A percentile compares a stretch with the other conserved stretches of the same genome.
Conservation (phyloP, 2,888 invertebrate species). For the Coleophora flavipennella region DNA sequence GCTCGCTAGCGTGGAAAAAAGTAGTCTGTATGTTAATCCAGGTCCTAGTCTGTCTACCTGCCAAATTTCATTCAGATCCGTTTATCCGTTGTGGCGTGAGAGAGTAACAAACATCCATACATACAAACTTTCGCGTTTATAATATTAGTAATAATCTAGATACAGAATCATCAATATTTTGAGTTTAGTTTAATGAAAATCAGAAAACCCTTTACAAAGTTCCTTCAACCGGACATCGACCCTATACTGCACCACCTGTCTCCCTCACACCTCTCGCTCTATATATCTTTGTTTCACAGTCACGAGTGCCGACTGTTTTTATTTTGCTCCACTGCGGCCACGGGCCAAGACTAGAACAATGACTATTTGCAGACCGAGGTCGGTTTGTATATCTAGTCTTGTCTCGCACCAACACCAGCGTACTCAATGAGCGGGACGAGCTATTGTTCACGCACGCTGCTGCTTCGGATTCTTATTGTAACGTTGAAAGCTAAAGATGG, state of each 20-base stretch:
- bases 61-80: no score
- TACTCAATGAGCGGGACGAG: constrained; percentile 39
- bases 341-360: constrained; percentile 73
- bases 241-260: constrained; percentile 58
- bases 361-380: constrained; percentile 56
- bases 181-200: no score
- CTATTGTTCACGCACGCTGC: constrained; percentile 26
- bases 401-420: constrained; percentile 27
- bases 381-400: constrained; percentile 51
- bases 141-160: no score
- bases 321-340: constrained; percentile 69
- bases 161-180: no score
- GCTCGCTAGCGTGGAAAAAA: no score
- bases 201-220: constrained; percentile 62
- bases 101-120: no score
- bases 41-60: no score
- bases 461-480: constrained; percentile 64
- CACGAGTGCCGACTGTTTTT: constrained; percentile 71
- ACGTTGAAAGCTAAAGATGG: constrained; percentile 64
- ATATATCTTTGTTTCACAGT: constrained; percentile 54
- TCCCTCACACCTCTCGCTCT: constrained; percentile 34
- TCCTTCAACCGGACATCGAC: constrained; percentile 68
- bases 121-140: no score
- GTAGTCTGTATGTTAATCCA: no score
- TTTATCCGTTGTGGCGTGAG: no score